phyloP scores from a whole-genome alignment of 2,113 vertebrate species.

The Rattus rattus region DNA sequence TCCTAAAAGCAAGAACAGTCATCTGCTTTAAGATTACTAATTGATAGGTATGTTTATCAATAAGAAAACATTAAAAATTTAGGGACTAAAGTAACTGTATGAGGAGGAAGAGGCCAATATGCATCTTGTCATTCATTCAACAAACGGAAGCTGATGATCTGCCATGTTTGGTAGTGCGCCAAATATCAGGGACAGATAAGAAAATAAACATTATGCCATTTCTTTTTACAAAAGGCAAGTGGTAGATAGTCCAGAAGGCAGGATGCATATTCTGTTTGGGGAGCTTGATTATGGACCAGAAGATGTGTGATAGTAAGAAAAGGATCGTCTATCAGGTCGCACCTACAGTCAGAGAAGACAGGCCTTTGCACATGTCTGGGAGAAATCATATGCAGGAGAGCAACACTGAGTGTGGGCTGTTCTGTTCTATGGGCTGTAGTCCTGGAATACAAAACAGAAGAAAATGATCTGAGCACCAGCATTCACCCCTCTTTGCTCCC shows the following conservation, averaged over 20 bases:
- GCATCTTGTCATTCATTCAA: neutral
- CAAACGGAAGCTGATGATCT: neutral
- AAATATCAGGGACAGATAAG: neutral
- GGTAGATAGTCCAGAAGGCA: accelerated
- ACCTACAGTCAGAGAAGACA: too few species aligned
- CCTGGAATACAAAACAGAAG: too few species aligned
- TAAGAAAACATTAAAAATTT: slow-evolving; percentile 26
- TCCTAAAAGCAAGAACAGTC: neutral
- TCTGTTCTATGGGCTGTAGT: too few species aligned
- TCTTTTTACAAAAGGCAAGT: neutral
- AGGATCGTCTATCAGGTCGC: too few species aligned
- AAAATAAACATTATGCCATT: accelerated
- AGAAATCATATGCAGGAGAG: too few species aligned
- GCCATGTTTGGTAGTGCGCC: too few species aligned
- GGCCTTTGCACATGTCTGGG: too few species aligned
- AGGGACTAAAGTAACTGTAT: neutral
- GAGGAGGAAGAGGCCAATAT: neutral
- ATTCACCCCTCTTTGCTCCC: too few species aligned
- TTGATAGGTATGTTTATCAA: neutral
- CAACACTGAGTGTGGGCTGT: too few species aligned
- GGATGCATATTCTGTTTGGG: neutral
- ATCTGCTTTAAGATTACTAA: neutral
- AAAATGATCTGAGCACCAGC: too few species aligned
- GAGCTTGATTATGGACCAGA: neutral
- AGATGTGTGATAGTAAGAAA: too few species aligned